Percentiles rank a stretch among this genome's conserved stretches.
phyloP scores from a whole-genome alignment of 2,797 vertebrate genomes.

The Phataginus tricuspis region DNA sequence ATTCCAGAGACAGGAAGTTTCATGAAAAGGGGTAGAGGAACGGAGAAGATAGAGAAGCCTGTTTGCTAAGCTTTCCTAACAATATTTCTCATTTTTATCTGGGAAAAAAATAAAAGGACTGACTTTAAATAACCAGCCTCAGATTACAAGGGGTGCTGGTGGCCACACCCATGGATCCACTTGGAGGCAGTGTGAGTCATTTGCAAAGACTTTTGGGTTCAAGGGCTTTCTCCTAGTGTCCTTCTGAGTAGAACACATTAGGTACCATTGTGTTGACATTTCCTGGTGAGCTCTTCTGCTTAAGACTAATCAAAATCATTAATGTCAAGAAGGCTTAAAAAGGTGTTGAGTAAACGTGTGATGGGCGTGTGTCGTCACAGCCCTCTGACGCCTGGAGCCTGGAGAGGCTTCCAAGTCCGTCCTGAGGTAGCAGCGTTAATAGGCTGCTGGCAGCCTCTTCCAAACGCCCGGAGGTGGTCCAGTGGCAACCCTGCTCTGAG shows the following conservation, averaged over 20 bases:
- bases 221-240: neutral
- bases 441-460: neutral
- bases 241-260: neutral
- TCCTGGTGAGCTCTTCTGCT: neutral
- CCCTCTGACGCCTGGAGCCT: neutral
- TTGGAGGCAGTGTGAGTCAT: neutral
- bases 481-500: neutral
- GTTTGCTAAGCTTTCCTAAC: neutral
- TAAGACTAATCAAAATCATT: neutral
- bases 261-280: neutral
- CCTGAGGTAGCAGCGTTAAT: neutral
- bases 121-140: neutral
- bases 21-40: neutral
- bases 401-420: neutral
- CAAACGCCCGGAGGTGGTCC: neutral
- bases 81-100: neutral
- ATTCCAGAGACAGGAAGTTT: neutral
- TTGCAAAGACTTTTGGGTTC: neutral
- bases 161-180: fast-evolving
- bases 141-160: fast-evolving
- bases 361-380: fast-evolving
- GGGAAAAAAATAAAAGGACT: neutral
- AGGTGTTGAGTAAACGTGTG: neutral
- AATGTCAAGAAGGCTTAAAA: neutral
- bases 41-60: neutral